A percentile compares a stretch with the other conserved stretches of the same genome.
These are phyloP conservation scores for Drosophila prolongata DNA, from an alignment of 2,888 invertebrate genomes.

Conservation along the genomic window DNA sequence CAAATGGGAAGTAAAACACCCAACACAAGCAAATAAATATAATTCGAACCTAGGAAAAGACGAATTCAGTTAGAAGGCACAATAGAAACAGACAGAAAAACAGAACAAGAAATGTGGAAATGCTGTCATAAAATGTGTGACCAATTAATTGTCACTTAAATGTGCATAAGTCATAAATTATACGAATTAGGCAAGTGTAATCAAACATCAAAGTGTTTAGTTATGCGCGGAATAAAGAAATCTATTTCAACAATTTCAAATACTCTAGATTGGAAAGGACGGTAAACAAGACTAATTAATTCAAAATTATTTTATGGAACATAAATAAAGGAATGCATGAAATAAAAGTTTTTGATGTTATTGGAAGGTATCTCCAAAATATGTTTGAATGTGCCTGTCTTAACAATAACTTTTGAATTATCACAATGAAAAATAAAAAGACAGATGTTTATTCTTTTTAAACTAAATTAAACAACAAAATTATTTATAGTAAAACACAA, in stretches of 20 bases:
- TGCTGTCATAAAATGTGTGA: conserved; percentile 32
- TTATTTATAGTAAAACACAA: no score
- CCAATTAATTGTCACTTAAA: conserved; percentile 36
- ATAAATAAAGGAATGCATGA: not conserved
- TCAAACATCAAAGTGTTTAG: conserved; percentile 29
- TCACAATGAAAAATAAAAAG: no score
- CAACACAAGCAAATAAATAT: not conserved
- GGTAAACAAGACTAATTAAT: no score
- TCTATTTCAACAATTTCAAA: conserved; percentile 1
- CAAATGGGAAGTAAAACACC: not conserved
- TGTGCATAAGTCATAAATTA: conserved; percentile 17
- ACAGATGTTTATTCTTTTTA: no score
- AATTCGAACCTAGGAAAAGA: not conserved
- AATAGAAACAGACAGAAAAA: not conserved
- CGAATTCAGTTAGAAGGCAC: not conserved
- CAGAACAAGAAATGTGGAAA: not conserved
- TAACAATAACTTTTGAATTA: no score
- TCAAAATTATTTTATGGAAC: not conserved
- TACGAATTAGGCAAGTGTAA: conserved; percentile 12
- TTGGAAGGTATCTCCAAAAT: no score
- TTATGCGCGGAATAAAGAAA: not conserved
- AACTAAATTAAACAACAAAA: not conserved
- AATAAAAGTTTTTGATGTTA: no score
- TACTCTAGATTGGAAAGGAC: not conserved
- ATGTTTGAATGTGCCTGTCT: no score